Evolutionary conservation across 2,797 vertebrate genomes (phyloP), one percentile per base, ranked within the genome.

Genomic region (Myotis pilosus): DNA sequence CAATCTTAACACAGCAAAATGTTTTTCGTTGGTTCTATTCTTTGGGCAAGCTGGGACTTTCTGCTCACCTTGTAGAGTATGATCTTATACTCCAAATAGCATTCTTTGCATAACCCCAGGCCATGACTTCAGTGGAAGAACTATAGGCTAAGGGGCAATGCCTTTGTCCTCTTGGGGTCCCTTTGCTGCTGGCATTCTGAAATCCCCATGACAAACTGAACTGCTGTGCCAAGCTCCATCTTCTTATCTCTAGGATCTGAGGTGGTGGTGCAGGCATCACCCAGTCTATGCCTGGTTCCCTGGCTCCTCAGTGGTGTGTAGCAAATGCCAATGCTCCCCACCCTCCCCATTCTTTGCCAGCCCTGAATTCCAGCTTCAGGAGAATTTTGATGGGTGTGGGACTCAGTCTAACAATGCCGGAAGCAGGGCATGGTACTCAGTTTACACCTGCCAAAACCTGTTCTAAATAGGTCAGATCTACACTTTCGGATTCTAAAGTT

Each of bases 371-470:
- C 47, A 89, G 72, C 68, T 89, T 53, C 53, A 10, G 66, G 71
- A 89, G 80, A 68, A 55, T 71, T 89, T 78, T 68, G 28, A 49
- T 87, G 85, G 60, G 88, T 55, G 92, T 96, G 87, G 49, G n/a
- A 60, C 55, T 93, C 55, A 1, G 4, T 75, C 91, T 0, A 11
- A 66, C 19, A 71, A 4, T 87, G 85, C 87, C 62, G 30, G 20
- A 20, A 81, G 71, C 88, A 69, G 83, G 66, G 9, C 30, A 22
- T 22, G 66, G 30, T 68, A 76, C 66, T 83, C 66, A 7, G 6
- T 41, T 75, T 38, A 47, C 87, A 93, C 60, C 85, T 95, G 90
- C 85, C 76, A 81, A 93, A 89, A 93, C 91, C 76, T 96, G 94
- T 92, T 92, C 72, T 92, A 71, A 92, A 47, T 75, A 93, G 90